These are phyloP conservation scores for Limnodromus scolopaceus DNA, from an alignment of 2,797 vertebrate species.

Conservation along the genomic window DNA sequence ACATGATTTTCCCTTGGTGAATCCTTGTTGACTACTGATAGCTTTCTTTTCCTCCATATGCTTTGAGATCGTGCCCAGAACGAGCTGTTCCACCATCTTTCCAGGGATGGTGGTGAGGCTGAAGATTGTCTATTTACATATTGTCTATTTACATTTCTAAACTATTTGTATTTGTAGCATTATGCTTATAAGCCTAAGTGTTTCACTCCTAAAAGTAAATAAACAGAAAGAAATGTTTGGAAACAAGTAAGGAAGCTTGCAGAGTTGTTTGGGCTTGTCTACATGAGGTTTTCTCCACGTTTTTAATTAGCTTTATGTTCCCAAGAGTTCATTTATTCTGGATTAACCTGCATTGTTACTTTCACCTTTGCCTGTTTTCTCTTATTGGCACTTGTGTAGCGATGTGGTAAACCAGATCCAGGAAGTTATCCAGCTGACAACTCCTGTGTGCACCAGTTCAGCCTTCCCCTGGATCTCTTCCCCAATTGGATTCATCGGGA, in stretches of 20 bases:
- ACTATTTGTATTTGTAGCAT: neutral
- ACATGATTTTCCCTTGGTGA: too few species aligned
- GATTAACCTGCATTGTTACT: neutral
- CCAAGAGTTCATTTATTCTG: conserved; percentile 30
- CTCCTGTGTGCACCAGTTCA: neutral
- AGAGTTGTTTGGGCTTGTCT: conserved; percentile 44
- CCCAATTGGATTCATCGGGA: neutral
- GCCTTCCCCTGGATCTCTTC: neutral
- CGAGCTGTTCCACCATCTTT: too few species aligned
- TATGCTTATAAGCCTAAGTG: neutral
- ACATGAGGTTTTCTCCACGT: neutral
- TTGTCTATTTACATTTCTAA: neutral
- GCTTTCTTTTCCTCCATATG: too few species aligned
- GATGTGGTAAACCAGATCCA: neutral
- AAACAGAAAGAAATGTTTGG: conserved; percentile 20
- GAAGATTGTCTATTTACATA: neutral
- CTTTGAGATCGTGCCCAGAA: too few species aligned
- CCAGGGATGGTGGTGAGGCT: too few species aligned
- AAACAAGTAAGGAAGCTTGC: neutral
- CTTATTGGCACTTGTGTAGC: neutral
- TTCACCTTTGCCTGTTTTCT: conserved; percentile 42
- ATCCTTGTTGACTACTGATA: too few species aligned
- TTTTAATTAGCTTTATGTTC: conserved; percentile 45
- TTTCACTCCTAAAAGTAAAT: conserved; percentile 1
- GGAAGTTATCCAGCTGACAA: neutral